phyloP scores from a whole-genome alignment of 2,113 vertebrate genomes.

The Campylomormyrus tamandua region DNA sequence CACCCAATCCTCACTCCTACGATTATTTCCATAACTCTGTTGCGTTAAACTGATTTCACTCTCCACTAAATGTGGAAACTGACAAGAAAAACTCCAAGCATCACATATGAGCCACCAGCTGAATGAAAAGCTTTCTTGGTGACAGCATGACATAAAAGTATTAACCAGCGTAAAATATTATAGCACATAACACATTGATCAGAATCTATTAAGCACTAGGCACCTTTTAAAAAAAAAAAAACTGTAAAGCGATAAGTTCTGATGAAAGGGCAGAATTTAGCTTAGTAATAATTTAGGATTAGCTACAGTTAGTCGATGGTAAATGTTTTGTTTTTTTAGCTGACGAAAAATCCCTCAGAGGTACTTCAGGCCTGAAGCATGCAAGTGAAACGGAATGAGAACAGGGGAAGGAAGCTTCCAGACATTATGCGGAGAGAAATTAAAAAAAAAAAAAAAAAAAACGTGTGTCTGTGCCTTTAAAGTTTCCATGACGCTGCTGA shows the following conservation, averaged over 20 bases:
- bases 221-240: background rate
- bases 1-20: background rate
- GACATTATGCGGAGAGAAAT: background rate
- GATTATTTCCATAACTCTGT: background rate
- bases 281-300: slow-evolving; percentile 7
- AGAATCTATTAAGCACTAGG: background rate
- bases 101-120: background rate
- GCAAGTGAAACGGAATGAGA: slow-evolving; percentile 5
- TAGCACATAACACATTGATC: slow-evolving; percentile 1
- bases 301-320: background rate
- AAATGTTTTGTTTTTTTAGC: background rate
- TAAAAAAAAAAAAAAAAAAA: background rate
- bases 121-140: background rate
- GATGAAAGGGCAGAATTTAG: background rate
- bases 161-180: background rate
- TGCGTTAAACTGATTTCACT: background rate
- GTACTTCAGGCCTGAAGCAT: background rate
- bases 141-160: background rate
- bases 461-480: slow-evolving; percentile 41
- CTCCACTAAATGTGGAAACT: background rate
- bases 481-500: slow-evolving; percentile 46
- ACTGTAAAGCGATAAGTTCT: background rate
- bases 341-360: background rate
- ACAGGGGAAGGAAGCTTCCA: background rate
- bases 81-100: background rate